These are phyloP conservation scores for Cranoglanis bouderius DNA, from an alignment of 2,113 vertebrate genomes.

Conservation along the genomic window DNA sequence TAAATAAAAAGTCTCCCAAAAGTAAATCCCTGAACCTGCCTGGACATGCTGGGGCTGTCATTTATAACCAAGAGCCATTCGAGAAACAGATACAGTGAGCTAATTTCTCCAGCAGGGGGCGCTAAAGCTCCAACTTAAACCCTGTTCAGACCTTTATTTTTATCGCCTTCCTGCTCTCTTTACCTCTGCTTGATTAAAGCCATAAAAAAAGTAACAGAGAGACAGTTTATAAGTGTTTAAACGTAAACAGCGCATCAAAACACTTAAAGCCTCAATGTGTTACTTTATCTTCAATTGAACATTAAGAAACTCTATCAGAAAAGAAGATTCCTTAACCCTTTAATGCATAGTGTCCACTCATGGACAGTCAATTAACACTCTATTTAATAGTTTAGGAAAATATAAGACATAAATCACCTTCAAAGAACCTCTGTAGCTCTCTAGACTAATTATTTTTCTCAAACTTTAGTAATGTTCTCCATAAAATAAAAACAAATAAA, in stretches of 20 bases:
- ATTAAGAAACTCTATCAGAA: neutral
- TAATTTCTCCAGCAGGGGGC: conserved; percentile 20
- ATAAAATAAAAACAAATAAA: no score
- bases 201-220: neutral
- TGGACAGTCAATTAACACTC: no score
- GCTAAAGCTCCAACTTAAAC: neutral
- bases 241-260: neutral
- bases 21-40: neutral
- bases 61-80: neutral
- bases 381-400: no score
- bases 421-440: no score
- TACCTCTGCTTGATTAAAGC: neutral
- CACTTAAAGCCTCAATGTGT: neutral
- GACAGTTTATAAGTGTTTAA: neutral
- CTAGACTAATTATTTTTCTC: no score
- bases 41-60: neutral
- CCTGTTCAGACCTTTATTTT: neutral
- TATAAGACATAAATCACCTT: no score
- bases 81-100: neutral
- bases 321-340: no score
- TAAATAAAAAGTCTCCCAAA: neutral
- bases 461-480: no score
- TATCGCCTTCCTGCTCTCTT: neutral
- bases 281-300: neutral
- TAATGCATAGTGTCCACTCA: no score